These are phyloP conservation scores for Pterocles gutturalis DNA, from an alignment of 2,113 vertebrate genomes.

Conservation along the genomic window DNA sequence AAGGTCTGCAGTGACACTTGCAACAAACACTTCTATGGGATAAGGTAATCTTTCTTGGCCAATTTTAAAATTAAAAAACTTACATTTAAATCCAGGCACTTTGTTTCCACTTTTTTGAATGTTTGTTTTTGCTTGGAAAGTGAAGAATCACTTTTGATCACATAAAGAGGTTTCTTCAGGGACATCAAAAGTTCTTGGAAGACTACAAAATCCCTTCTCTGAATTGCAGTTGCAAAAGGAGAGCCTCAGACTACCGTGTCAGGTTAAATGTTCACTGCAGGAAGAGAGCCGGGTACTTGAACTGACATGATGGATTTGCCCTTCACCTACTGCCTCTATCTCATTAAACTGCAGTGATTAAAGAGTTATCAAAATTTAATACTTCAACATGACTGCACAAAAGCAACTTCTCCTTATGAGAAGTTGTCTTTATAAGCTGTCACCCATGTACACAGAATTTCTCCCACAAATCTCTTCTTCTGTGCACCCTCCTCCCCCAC, in stretches of 20 bases:
- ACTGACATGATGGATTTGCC: conserved; percentile 59
- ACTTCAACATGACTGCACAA: conserved; percentile 56
- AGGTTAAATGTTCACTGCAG: conserved; percentile 17
- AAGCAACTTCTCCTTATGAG: not conserved
- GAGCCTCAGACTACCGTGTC: not conserved
- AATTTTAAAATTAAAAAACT: not conserved
- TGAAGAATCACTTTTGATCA: not conserved
- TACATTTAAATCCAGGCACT: not conserved
- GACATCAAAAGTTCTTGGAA: conserved; percentile 25
- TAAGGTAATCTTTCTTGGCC: not conserved
- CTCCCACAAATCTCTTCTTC: not conserved
- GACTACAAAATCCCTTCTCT: not conserved
- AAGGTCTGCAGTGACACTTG: not conserved
- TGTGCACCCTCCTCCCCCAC: not conserved
- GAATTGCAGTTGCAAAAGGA: not conserved
- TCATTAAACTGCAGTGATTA: conserved; percentile 70
- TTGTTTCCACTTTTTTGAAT: not conserved
- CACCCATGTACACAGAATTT: not conserved
- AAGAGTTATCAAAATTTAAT: conserved; percentile 73
- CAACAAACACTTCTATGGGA: not conserved
- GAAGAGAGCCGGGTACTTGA: conserved; percentile 21
- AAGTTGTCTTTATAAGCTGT: not conserved
- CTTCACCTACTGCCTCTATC: conserved; percentile 62
- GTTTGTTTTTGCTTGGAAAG: not conserved
- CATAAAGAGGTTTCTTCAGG: not conserved